Evolutionary conservation across 2,888 invertebrate genomes (phyloP).

Genomic region (Julus scandinavius): DNA sequence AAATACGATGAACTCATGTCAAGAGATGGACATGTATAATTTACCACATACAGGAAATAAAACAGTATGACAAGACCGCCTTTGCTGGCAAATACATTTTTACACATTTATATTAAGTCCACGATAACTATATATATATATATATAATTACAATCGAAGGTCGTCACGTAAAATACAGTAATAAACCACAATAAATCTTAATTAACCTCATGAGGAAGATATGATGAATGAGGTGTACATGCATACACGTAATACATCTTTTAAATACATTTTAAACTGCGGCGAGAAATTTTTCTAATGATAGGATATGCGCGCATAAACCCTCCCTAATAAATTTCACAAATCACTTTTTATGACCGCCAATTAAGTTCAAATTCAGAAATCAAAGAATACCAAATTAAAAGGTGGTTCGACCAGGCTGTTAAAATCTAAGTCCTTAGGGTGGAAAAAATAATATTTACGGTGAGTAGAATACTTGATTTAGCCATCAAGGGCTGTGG

Average conservation of each 20-base stretch:
- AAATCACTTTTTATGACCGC: slow-evolving; percentile 34
- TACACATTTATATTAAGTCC: too few species aligned
- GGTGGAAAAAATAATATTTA: background rate
- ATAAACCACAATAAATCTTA: background rate
- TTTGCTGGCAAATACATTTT: too few species aligned
- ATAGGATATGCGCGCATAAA: background rate
- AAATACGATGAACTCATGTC: too few species aligned
- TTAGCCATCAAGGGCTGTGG: background rate
- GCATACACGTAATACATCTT: background rate
- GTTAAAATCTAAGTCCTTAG: background rate
- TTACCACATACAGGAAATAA: too few species aligned
- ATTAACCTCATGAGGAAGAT: background rate
- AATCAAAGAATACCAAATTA: slow-evolving; percentile 26
- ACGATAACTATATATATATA: too few species aligned
- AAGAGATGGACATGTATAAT: too few species aligned
- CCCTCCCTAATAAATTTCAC: background rate
- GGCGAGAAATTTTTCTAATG: background rate
- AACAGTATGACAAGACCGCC: too few species aligned
- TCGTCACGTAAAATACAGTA: too few species aligned
- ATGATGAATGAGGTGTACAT: background rate
- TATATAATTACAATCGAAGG: too few species aligned
- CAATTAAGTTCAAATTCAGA: slow-evolving; percentile 43
- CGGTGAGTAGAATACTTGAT: slow-evolving; percentile 31
- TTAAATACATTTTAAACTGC: background rate
- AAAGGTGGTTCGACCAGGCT: slow-evolving; percentile 13